phyloP scores from a whole-genome alignment of 2,113 vertebrate species.

The Thamnaconus septentrionalis region DNA sequence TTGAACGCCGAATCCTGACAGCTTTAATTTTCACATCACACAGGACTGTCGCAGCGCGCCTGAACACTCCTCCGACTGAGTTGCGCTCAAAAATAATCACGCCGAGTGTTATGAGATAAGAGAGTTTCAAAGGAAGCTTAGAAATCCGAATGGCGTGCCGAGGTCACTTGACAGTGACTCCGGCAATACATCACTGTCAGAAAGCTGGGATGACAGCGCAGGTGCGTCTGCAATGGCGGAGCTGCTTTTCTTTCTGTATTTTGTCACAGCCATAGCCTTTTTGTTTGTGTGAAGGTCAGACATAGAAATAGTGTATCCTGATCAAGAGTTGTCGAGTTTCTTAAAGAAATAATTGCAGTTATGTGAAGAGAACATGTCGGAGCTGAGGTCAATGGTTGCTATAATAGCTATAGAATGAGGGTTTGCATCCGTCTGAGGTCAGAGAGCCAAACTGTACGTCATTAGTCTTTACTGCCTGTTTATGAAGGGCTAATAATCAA shows the following conservation, averaged over 20 bases:
- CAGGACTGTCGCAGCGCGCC: conserved; percentile 4
- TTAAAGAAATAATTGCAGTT: conserved; percentile 9
- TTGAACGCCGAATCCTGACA: no score
- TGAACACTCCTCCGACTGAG: conserved; percentile 1
- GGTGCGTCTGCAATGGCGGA: no score
- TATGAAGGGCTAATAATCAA: no score
- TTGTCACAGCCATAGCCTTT: no score
- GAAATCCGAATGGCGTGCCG: conserved; percentile 5
- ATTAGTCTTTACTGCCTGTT: no score
- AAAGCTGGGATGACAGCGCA: no score
- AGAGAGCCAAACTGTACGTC: background rate
- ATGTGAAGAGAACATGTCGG: background rate
- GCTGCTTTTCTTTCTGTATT: no score
- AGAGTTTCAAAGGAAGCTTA: conserved; percentile 13
- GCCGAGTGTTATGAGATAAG: background rate
- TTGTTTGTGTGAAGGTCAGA: background rate
- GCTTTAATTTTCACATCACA: background rate
- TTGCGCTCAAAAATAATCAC: no score
- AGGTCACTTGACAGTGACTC: no score
- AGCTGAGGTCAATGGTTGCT: conserved; percentile 1
- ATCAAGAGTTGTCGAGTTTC: background rate
- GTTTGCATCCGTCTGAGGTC: background rate
- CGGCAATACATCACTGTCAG: no score
- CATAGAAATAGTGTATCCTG: background rate
- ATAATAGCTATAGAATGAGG: background rate